Evolutionary conservation across 2,888 invertebrate genomes (phyloP).

Genomic region (Epistrophella euchroma): DNA sequence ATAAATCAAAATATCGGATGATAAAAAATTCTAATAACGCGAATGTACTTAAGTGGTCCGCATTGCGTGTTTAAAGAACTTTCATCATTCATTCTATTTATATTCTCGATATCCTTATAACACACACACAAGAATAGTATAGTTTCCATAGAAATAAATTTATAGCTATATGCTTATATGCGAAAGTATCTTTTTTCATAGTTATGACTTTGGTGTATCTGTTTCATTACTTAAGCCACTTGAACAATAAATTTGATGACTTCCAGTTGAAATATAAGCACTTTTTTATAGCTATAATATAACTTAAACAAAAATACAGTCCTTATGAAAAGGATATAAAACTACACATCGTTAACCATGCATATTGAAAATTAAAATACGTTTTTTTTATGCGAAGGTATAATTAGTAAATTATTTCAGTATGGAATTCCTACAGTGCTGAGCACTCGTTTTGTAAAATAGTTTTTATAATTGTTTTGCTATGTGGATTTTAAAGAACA

Average conservation of each 20-base stretch:
- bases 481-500: background rate
- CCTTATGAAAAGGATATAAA: background rate
- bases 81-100: background rate
- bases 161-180: background rate
- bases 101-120: background rate
- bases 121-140: background rate
- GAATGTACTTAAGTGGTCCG: background rate
- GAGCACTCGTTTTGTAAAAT: too few species aligned
- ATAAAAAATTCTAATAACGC: background rate
- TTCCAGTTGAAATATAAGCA: constrained; percentile 4
- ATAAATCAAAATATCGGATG: background rate
- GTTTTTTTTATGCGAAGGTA: background rate
- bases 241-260: constrained; percentile 18
- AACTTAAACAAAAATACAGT: background rate
- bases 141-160: background rate
- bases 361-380: constrained; percentile 2
- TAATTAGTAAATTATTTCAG: background rate
- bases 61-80: constrained; percentile 6
- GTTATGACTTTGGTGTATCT: background rate
- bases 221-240: constrained; percentile 12
- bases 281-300: background rate
- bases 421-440: background rate
- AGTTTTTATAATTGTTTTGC: background rate
- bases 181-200: background rate
- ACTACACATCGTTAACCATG: constrained; percentile 8